phyloP scores from a whole-genome alignment of 2,797 vertebrate genomes.

The Craterocephalus amniculus region DNA sequence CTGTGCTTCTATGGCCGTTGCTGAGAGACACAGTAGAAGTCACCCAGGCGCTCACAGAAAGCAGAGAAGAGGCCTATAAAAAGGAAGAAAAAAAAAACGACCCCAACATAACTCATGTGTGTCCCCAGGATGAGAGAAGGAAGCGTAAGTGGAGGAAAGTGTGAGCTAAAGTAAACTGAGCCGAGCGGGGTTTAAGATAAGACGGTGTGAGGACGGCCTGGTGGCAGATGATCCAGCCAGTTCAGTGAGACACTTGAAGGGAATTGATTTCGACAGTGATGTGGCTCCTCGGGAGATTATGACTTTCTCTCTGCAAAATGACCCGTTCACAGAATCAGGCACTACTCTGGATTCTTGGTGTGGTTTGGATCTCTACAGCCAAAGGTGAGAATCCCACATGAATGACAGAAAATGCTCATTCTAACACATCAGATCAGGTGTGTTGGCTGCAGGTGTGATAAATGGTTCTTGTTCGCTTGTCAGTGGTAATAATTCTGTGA shows the following conservation, averaged over 20 bases:
- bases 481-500: background rate
- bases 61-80: slow-evolving; percentile 55
- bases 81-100: slow-evolving; percentile 48
- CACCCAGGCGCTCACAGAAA: slow-evolving; percentile 61
- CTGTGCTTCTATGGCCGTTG: slow-evolving; percentile 70
- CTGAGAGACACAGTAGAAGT: slow-evolving; percentile 79
- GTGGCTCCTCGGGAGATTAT: slow-evolving; percentile 3
- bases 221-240: background rate
- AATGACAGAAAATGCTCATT: background rate
- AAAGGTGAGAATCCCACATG: slow-evolving; percentile 51
- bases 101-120: slow-evolving; percentile 70
- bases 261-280: background rate
- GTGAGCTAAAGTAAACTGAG: slow-evolving; percentile 6
- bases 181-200: slow-evolving; percentile 1
- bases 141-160: slow-evolving; percentile 11
- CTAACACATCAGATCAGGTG: no score
- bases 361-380: slow-evolving; percentile 30
- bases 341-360: slow-evolving; percentile 43
- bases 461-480: background rate
- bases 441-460: background rate
- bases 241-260: background rate
- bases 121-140: slow-evolving; percentile 2
- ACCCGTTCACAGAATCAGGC: slow-evolving; percentile 2
- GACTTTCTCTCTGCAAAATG: slow-evolving; percentile 33
- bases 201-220: background rate